Percentiles rank a stretch among this genome's conserved stretches.
Conservation (phyloP, 2,888 invertebrate species). For the Melanotus villosus region DNA sequence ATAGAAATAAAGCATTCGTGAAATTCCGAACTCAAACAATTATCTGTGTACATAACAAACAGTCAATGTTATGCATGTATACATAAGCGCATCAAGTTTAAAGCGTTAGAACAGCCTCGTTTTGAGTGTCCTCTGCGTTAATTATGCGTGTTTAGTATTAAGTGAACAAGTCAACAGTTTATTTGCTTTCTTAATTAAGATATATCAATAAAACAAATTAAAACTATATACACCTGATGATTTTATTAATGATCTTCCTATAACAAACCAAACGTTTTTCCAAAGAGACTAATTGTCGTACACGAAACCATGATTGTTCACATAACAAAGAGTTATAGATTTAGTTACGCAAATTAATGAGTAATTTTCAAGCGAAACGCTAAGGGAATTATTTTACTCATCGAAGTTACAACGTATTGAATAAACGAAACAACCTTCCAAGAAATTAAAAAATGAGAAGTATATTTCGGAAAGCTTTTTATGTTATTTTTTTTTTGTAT, state of each 20-base stretch:
- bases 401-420: no score
- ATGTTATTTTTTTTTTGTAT: background rate
- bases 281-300: no score
- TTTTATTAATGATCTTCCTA: no score
- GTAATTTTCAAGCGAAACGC: background rate
- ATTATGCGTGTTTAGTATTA: constrained; percentile 9
- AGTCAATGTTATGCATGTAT: constrained; percentile 13
- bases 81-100: constrained; percentile 11
- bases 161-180: constrained; percentile 4
- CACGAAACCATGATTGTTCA: no score
- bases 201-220: no score
- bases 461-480: no score
- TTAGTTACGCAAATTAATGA: background rate
- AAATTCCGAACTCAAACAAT: constrained; percentile 26
- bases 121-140: constrained; percentile 23
- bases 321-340: no score
- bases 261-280: no score
- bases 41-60: constrained; percentile 33
- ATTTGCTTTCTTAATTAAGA: background rate
- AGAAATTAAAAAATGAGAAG: no score
- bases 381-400: no score
- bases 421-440: no score
- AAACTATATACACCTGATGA: no score
- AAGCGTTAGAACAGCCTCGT: constrained; percentile 26
- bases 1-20: constrained; percentile 27